Conservation (phyloP, 2,113 vertebrate species). For the cattle (Bos taurus) region DNA sequence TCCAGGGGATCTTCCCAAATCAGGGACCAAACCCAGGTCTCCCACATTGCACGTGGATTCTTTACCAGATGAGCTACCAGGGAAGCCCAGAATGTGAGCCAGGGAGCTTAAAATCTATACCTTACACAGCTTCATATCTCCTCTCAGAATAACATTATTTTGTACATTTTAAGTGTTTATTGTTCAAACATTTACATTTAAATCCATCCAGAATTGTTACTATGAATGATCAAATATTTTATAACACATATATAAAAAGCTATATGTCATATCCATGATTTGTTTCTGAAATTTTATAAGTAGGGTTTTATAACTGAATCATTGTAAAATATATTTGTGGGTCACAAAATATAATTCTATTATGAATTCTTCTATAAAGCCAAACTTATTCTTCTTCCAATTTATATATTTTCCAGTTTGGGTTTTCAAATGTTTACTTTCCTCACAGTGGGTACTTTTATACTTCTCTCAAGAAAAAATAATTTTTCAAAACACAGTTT, state of each 20-base stretch:
- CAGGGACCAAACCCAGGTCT: no score
- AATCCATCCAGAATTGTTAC: neutral
- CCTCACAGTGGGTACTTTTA: neutral
- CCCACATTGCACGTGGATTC: no score
- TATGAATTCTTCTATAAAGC: neutral
- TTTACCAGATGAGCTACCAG: no score
- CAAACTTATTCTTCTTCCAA: neutral
- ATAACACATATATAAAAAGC: neutral
- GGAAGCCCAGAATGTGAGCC: neutral
- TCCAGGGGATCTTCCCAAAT: no score
- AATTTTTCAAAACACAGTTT: neutral
- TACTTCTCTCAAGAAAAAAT: neutral
- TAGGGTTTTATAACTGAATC: neutral
- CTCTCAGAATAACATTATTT: neutral
- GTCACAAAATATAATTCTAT: neutral
- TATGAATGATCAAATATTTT: neutral
- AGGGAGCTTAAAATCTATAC: neutral
- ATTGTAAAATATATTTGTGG: neutral
- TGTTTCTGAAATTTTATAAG: neutral
- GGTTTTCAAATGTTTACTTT: neutral
- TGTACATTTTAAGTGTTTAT: neutral
- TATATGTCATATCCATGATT: neutral
- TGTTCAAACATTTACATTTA: neutral
- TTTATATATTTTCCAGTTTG: constrained; percentile 1
- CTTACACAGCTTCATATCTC: neutral